Evolutionary conservation across 2,113 vertebrate species (phyloP), one percentile per base, ranked within the genome.

Genomic region (Campylorhamphus procurvoides): DNA sequence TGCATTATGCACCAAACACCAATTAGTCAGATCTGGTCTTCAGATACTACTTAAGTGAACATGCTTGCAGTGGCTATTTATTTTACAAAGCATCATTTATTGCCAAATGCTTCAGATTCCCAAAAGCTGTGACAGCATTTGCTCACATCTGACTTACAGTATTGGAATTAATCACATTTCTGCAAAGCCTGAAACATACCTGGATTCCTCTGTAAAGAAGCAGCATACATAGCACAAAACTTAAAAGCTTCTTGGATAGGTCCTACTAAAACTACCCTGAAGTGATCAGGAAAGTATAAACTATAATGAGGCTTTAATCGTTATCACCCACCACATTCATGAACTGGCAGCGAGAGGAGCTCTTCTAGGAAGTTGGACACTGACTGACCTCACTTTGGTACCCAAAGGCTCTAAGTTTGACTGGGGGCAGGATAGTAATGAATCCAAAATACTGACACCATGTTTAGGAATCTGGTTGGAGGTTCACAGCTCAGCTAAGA

Each of bases 231-330:
- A 29, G 47, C 62, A 73, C 76, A 84, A 88, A 80, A 79, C 23
- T 69, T 67, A 59, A 89, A 92, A 93, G 56, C 40, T 55, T 77
- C 59, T 93, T 64, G 53, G 89, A 67, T 18, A 59, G 24, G 20
- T 94, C 79, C 84, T 94, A 46, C 42, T 86, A 90, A 95, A 96
- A 91, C 58, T 72, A 87, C 89, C 86, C 79, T 31, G 49, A 67
- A 72, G 81, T 84, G 72, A 94, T 84, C 84, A 90, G 81, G 86
- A 94, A 96, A 75, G 47, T 76, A 39, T 59, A 64, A 28, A 75
- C 52, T 76, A 39, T 59, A 64, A 28, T 2, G 18, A 84, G 71
- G 35, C 17, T 96, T 83, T 93, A 84, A 83, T 82, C 53, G 68
- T 28, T 64, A 56, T 93, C 50, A 68, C 40, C 35, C 87, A 62